Percentiles rank a stretch among this genome's conserved stretches.
Conservation (phyloP, 2,797 vertebrate genomes). For the Anas bernieri region DNA sequence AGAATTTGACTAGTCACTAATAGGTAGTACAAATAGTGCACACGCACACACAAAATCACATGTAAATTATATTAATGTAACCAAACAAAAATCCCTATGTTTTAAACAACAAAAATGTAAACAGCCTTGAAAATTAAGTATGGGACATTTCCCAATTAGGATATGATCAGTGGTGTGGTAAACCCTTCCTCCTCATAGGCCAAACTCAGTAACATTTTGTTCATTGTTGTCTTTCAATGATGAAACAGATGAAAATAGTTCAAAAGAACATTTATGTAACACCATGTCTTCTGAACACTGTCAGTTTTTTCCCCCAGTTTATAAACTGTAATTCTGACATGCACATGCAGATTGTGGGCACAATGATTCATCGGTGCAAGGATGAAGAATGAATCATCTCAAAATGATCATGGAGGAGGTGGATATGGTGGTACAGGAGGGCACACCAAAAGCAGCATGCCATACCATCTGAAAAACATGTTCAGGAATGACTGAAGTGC, state of each 20-base stretch:
- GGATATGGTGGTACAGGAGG: not conserved
- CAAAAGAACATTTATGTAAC: slow-evolving; percentile 59
- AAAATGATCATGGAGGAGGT: slow-evolving; percentile 55
- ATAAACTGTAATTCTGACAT: slow-evolving; percentile 12
- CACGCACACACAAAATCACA: not conserved
- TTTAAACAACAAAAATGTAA: not conserved
- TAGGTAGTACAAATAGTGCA: not conserved
- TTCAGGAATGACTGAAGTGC: not conserved
- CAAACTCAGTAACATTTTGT: not conserved
- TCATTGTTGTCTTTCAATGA: slow-evolving; percentile 16
- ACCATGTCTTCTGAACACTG: slow-evolving; percentile 23
- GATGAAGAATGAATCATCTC: slow-evolving; percentile 44
- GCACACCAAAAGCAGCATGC: not conserved
- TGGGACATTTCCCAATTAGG: not conserved
- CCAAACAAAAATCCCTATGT: not conserved
- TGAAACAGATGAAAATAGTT: slow-evolving; percentile 39
- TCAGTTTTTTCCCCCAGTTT: slow-evolving; percentile 6
- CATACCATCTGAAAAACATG: not conserved
- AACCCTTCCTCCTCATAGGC: not conserved
- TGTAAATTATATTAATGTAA: not conserved
- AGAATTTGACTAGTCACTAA: not conserved
- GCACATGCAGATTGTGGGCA: slow-evolving; percentile 50
- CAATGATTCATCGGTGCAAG: slow-evolving; percentile 26
- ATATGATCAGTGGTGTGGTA: not conserved
- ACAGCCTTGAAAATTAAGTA: not conserved